Evolutionary conservation across 2,888 invertebrate species (phyloP).

Genomic region (Lomographa bimaculata): DNA sequence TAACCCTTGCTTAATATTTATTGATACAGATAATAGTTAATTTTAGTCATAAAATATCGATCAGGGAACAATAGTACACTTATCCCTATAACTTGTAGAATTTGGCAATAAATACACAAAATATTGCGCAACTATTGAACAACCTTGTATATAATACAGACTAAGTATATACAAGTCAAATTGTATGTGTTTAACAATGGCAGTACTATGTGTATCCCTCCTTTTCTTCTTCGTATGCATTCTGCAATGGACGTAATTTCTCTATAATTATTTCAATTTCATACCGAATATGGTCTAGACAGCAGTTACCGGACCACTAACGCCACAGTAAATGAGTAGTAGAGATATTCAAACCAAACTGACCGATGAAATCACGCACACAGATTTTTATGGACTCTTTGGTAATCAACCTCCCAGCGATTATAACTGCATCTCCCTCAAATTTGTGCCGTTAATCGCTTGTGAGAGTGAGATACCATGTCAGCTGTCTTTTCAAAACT

Average conservation of each 20-base stretch:
- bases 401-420: no score
- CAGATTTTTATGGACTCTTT: no score
- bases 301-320: slow-evolving; percentile 20
- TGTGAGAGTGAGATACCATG: no score
- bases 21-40: no score
- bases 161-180: slow-evolving; percentile 39
- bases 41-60: no score
- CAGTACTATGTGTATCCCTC: slow-evolving; percentile 73
- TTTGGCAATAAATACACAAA: neutral
- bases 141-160: slow-evolving; percentile 3
- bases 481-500: no score
- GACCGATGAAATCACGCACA: neutral
- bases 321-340: slow-evolving; percentile 13
- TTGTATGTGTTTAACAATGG: slow-evolving; percentile 59
- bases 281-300: slow-evolving; percentile 34
- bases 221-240: slow-evolving; percentile 71
- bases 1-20: slow-evolving; percentile 3
- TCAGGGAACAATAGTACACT: no score
- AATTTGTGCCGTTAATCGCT: no score
- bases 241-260: slow-evolving; percentile 80
- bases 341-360: neutral
- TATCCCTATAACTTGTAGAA: no score
- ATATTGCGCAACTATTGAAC: neutral
- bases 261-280: slow-evolving; percentile 54
- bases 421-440: no score